These are phyloP conservation scores for Molothrus ater DNA, from an alignment of 2,797 vertebrate species.

Conservation along the genomic window DNA sequence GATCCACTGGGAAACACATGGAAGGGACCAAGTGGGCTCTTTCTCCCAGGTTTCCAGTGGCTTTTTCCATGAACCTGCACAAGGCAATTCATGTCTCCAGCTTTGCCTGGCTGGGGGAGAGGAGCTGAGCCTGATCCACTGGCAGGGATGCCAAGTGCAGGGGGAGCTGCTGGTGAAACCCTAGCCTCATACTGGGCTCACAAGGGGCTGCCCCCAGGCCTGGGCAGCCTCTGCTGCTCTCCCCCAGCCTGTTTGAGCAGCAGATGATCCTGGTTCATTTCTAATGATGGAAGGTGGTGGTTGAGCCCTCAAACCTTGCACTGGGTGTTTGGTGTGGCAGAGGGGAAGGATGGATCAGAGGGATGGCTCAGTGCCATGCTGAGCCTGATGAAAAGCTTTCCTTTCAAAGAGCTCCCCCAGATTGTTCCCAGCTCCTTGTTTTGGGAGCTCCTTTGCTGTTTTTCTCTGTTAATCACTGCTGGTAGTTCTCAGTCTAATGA, in stretches of 20 bases:
- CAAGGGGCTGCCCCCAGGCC: rapidly evolving
- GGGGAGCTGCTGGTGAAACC: background rate
- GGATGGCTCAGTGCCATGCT: background rate
- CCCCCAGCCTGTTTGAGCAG: rapidly evolving
- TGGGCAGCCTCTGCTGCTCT: background rate
- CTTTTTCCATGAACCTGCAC: background rate
- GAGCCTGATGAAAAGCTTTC: background rate
- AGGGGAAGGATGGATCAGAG: background rate
- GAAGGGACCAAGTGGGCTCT: background rate
- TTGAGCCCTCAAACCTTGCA: background rate
- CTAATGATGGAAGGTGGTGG: background rate
- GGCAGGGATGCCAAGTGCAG: background rate
- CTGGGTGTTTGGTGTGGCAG: background rate
- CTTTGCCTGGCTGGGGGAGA: background rate
- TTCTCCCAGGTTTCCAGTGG: background rate
- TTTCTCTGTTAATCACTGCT: background rate
- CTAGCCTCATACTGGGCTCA: rapidly evolving
- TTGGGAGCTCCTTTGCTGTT: background rate
- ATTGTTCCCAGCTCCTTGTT: background rate
- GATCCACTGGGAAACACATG: background rate
- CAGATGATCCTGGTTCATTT: background rate
- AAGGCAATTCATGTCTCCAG: background rate
- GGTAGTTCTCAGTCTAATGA: background rate
- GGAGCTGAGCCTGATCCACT: background rate
- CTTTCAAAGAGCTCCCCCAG: background rate